A percentile compares a stretch with the other conserved stretches of the same genome.
Evolutionary conservation across 1,140 invertebrate species (phyloP).

Genomic region (Orchestia grillus): DNA sequence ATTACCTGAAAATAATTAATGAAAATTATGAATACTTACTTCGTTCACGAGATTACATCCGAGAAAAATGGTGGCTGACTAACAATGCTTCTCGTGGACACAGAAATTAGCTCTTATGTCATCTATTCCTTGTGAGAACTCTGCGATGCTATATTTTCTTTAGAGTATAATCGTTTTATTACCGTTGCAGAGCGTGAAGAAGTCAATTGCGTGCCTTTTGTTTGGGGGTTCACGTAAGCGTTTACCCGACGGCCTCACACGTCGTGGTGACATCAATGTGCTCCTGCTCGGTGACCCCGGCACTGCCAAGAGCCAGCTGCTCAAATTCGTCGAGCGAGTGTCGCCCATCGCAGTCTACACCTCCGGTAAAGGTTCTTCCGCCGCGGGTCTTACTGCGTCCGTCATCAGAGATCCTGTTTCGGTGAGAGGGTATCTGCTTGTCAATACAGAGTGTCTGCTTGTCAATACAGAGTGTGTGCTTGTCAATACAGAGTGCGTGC

Average conservation of each 20-base stretch:
- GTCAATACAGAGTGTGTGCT: too few species aligned
- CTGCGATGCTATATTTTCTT: background rate
- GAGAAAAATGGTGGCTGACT: background rate
- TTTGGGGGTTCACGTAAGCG: constrained; percentile 92
- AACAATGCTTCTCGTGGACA: background rate
- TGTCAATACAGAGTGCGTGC: too few species aligned
- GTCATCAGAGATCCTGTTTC: constrained; percentile 93
- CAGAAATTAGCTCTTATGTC: background rate
- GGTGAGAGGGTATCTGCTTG: constrained; percentile 74
- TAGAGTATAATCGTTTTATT: background rate
- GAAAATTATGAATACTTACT: too few species aligned
- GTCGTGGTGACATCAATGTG: constrained; percentile 97
- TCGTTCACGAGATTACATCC: too few species aligned
- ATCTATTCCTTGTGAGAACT: background rate
- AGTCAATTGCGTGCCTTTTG: constrained; percentile 94
- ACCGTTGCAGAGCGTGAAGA: constrained; percentile 79
- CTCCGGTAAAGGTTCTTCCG: constrained; percentile 98
- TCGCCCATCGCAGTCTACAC: constrained; percentile 98
- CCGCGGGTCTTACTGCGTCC: constrained; percentile 98
- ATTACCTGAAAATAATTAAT: too few species aligned
- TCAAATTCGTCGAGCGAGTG: constrained; percentile 98
- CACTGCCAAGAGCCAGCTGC: constrained; percentile 97
- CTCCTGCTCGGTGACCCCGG: constrained; percentile 97
- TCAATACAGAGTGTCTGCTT: too few species aligned
- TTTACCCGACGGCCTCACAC: constrained; percentile 93